Evolutionary conservation across 2,113 vertebrate genomes (phyloP).

Genomic region (Natator depressus): DNA sequence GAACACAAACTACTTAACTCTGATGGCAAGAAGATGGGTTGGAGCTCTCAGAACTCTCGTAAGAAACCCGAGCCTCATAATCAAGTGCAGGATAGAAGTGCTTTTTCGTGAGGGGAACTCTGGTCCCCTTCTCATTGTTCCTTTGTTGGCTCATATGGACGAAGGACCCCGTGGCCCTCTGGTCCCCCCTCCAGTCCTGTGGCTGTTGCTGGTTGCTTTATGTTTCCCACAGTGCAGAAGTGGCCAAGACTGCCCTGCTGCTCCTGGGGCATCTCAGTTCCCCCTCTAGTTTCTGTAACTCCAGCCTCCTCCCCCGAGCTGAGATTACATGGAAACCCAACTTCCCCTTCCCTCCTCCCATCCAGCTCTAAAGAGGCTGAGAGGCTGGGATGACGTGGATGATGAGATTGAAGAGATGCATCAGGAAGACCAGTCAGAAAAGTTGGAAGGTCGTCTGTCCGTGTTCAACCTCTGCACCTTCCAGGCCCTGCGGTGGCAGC

Average conservation of each 20-base stretch:
- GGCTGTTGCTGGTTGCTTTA: rapidly evolving
- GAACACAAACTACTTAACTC: neutral
- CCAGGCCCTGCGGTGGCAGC: constrained; percentile 89
- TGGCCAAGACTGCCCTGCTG: neutral
- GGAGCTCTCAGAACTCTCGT: neutral
- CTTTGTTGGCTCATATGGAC: neutral
- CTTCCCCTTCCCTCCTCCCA: neutral
- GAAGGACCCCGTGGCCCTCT: neutral
- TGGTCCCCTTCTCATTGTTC: neutral
- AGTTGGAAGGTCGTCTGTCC: constrained; percentile 81
- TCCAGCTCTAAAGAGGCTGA: constrained; percentile 84
- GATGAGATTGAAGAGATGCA: constrained; percentile 87
- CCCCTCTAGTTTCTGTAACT: neutral
- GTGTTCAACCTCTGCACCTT: constrained; percentile 83
- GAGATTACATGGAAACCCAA: neutral
- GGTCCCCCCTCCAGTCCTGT: neutral
- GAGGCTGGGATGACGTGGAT: constrained; percentile 83
- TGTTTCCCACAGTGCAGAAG: neutral
- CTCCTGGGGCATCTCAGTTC: rapidly evolving
- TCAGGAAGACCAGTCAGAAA: constrained; percentile 85
- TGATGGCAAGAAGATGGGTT: neutral
- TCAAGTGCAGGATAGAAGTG: neutral
- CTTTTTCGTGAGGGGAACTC: neutral
- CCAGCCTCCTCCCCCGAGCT: neutral
- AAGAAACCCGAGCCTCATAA: neutral